These are phyloP conservation scores for Onychostoma macrolepis DNA, from an alignment of 2,113 vertebrate species.

Conservation along the genomic window DNA sequence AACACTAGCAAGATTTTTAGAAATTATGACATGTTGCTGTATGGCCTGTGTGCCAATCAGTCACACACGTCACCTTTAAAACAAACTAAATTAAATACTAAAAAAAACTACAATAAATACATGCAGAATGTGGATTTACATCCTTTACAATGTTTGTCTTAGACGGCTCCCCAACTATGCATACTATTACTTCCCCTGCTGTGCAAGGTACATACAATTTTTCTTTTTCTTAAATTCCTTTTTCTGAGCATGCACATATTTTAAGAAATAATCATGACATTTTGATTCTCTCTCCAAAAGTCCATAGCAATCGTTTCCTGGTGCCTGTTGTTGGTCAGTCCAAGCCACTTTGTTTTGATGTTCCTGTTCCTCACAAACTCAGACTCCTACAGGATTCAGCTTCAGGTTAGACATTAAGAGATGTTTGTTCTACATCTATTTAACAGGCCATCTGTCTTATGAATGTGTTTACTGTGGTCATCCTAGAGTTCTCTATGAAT, in stretches of 20 bases:
- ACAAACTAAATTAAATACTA: not conserved
- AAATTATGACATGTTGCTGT: too few relatives aligned
- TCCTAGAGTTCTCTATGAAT: conserved; percentile 65
- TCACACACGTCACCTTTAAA: not conserved
- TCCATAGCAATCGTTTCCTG: conserved; percentile 57
- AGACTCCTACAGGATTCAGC: conserved; percentile 37
- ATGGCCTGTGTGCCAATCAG: not conserved
- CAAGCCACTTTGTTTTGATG: conserved; percentile 68
- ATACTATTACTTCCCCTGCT: not conserved
- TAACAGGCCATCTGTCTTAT: not conserved
- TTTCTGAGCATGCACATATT: not conserved
- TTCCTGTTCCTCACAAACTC: conserved; percentile 45
- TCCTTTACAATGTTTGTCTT: not conserved
- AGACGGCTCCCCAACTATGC: not conserved
- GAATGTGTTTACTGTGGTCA: not conserved
- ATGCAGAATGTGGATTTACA: not conserved
- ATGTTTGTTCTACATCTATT: not conserved
- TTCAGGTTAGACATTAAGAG: conserved; percentile 55
- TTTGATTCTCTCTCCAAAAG: conserved; percentile 33
- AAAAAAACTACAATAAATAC: too few relatives aligned
- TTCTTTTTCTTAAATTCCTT: not conserved
- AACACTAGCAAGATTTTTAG: not conserved
- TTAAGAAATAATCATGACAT: not conserved
- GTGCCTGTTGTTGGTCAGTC: conserved; percentile 53
- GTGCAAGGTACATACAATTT: not conserved